These are phyloP conservation scores for Sporophila hypoxantha DNA, from an alignment of 2,113 vertebrate genomes.

Conservation along the genomic window DNA sequence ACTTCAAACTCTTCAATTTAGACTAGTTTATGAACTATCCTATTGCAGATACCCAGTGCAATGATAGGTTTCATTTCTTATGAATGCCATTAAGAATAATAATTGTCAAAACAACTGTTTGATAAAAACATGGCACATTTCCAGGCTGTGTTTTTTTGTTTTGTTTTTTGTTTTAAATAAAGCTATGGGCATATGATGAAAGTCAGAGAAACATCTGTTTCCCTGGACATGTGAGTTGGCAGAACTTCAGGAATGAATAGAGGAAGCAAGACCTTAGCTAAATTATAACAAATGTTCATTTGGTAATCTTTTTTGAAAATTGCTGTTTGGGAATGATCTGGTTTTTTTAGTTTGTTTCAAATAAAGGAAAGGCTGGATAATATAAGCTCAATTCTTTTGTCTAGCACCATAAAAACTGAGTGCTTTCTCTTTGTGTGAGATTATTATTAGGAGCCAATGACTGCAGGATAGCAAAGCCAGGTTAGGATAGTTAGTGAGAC, in stretches of 20 bases:
- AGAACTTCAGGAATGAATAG: constrained; percentile 34
- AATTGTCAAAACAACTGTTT: constrained; percentile 11
- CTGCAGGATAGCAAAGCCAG: not conserved
- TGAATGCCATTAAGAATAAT: not conserved
- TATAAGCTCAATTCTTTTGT: not conserved
- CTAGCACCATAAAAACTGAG: not conserved
- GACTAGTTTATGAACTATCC: not conserved
- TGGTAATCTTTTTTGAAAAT: constrained; percentile 30
- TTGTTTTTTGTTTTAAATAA: not conserved
- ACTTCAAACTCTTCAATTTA: not conserved
- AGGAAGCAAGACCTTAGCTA: constrained; percentile 24
- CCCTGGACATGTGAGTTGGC: constrained; percentile 22
- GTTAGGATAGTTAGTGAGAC: not conserved
- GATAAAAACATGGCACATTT: not conserved
- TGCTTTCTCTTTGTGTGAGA: not conserved
- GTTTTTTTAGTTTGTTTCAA: not conserved
- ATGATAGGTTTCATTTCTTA: not conserved
- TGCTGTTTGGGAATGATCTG: not conserved
- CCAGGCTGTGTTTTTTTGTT: not conserved
- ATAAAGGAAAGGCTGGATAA: not conserved
- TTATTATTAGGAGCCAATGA: not conserved
- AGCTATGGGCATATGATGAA: constrained; percentile 31
- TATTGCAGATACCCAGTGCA: not conserved
- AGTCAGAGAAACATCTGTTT: constrained; percentile 44
- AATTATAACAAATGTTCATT: constrained; percentile 54